Evolutionary conservation across 1,140 invertebrate species (phyloP).

Genomic region (Drosophila takahashii): DNA sequence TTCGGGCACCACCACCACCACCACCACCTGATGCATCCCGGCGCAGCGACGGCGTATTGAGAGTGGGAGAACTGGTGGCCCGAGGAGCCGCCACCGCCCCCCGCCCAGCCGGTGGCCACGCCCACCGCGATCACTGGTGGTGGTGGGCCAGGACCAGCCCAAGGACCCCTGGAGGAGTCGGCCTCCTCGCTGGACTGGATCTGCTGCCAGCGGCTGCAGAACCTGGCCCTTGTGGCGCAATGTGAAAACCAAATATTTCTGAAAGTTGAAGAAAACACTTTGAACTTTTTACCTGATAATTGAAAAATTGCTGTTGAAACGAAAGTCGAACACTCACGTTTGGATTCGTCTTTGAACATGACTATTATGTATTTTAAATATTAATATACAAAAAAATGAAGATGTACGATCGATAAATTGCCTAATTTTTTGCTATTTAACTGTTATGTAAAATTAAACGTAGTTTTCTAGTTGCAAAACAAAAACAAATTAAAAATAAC

Average conservation of each 20-base stretch:
- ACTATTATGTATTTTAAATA: conserved; percentile 73
- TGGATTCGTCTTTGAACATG: conserved; percentile 59
- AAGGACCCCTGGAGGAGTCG: conserved; percentile 37
- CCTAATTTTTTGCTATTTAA: conserved; percentile 72
- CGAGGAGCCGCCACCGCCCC: conserved; percentile 55
- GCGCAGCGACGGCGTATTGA: conserved; percentile 86
- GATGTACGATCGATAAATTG: conserved; percentile 44
- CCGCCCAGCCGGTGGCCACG: conserved; percentile 17
- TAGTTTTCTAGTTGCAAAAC: conserved; percentile 62
- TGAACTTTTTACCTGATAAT: conserved; percentile 83
- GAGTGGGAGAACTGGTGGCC: conserved; percentile 81
- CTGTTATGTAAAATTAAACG: conserved; percentile 69
- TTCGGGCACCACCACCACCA: conserved; percentile 86
- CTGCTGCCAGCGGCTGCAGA: conserved; percentile 77
- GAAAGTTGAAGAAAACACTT: conserved; percentile 78
- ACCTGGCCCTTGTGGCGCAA: conserved; percentile 76
- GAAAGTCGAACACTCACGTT: conserved; percentile 25
- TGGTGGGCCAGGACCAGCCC: conserved; percentile 17
- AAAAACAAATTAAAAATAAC: conserved; percentile 30
- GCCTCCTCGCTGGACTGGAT: conserved; percentile 66
- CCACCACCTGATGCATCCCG: conserved; percentile 85
- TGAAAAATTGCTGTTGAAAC: conserved; percentile 79
- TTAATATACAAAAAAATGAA: conserved; percentile 56
- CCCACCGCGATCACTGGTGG: conserved; percentile 8
- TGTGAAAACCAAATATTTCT: conserved; percentile 84